Percentiles rank a stretch among this genome's conserved stretches.
These are phyloP conservation scores for Notocelia uddmanniana DNA, from an alignment of 2,888 invertebrate species.

Conservation along the genomic window DNA sequence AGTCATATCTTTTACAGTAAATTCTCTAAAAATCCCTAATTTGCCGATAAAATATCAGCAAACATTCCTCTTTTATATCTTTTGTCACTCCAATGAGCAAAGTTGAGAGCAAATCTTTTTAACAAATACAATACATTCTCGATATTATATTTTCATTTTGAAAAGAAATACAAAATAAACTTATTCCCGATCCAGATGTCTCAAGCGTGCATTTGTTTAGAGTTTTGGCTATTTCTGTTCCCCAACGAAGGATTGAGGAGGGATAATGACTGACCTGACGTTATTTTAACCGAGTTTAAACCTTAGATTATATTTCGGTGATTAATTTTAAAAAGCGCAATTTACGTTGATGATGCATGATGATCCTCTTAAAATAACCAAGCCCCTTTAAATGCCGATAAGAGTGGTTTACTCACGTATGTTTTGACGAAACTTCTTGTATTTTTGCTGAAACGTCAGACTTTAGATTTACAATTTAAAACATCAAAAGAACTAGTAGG, in stretches of 20 bases:
- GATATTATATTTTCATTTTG: slow-evolving; percentile 3
- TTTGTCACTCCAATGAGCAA: background rate
- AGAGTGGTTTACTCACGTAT: background rate
- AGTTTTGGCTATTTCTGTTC: slow-evolving; percentile 72
- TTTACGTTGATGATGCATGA: slow-evolving; percentile 29
- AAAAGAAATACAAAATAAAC: slow-evolving; percentile 23
- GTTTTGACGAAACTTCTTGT: background rate
- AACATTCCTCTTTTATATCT: background rate
- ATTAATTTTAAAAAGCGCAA: slow-evolving; percentile 36
- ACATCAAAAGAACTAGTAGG: no score
- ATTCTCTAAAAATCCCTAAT: background rate
- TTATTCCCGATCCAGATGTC: slow-evolving; percentile 57
- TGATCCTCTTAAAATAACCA: slow-evolving; percentile 12
- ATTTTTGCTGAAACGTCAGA: background rate
- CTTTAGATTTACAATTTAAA: background rate
- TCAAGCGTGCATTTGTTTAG: slow-evolving; percentile 67
- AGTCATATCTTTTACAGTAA: no score
- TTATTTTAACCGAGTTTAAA: slow-evolving; percentile 52
- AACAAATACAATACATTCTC: background rate
- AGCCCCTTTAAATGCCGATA: slow-evolving; percentile 9
- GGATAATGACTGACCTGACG: slow-evolving; percentile 59
- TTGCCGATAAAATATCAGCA: background rate
- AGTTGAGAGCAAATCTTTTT: background rate
- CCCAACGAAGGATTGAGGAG: slow-evolving; percentile 60
- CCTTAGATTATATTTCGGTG: slow-evolving; percentile 42